Evolutionary conservation across 2,797 vertebrate genomes (phyloP).

Genomic region (Lophotriccus pileatus): DNA sequence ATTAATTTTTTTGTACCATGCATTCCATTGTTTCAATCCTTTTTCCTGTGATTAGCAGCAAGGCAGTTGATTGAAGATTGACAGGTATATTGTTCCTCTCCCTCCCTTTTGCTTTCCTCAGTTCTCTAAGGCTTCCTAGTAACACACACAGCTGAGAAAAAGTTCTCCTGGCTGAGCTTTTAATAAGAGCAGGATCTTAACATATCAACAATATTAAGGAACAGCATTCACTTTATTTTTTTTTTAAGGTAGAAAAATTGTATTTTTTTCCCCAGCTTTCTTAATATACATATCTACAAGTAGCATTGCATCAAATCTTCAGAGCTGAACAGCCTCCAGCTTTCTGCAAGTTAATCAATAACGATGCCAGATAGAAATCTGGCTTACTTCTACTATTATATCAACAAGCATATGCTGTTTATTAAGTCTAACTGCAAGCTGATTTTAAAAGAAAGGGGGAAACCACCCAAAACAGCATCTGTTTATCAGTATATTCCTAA

Average conservation of each 20-base stretch:
- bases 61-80: not conserved
- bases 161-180: not conserved
- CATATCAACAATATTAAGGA: not conserved
- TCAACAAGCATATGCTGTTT: not conserved
- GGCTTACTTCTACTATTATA: not conserved
- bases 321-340: not conserved
- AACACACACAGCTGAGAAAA: not conserved
- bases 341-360: not conserved
- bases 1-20: not conserved
- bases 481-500: not conserved
- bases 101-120: not conserved
- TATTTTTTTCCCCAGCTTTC: not conserved
- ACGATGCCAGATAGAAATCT: not conserved
- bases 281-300: not conserved
- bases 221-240: not conserved
- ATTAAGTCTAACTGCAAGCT: not conserved
- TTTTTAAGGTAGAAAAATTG: fast-evolving
- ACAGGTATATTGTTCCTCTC: not conserved
- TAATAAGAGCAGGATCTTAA: not conserved
- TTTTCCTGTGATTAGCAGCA: not conserved
- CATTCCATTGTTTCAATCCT: not conserved
- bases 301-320: not conserved
- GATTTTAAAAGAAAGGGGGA: not conserved
- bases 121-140: not conserved
- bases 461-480: not conserved